Percentiles rank a stretch among this genome's conserved stretches.
These are phyloP conservation scores for Mizuhopecten yessoensis DNA, from an alignment of 1,140 invertebrate species.

Conservation along the genomic window DNA sequence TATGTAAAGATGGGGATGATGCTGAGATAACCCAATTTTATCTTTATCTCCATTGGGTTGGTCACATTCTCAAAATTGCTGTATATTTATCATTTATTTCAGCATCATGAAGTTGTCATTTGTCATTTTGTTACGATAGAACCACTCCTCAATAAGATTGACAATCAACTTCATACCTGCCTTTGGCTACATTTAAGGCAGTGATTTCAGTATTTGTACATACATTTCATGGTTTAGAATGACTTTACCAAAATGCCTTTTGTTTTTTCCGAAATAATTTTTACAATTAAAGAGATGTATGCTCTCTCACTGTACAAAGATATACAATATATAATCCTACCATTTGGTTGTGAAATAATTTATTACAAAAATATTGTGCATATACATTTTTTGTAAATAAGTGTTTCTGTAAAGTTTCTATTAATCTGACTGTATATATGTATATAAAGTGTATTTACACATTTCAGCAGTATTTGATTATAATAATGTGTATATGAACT, in stretches of 20 bases:
- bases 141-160: neutral
- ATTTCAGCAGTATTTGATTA: neutral
- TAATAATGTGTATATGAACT: neutral
- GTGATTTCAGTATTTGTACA: neutral
- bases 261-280: neutral
- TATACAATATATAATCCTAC: neutral
- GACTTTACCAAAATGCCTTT: neutral
- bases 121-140: neutral
- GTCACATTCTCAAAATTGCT: neutral
- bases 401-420: neutral
- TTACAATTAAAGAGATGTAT: neutral
- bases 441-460: too few relatives aligned
- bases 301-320: neutral
- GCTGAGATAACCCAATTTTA: neutral
- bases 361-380: neutral
- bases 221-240: neutral
- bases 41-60: neutral
- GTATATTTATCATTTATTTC: neutral
- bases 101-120: neutral
- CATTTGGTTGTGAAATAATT: neutral
- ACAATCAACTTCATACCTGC: neutral
- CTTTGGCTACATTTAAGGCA: neutral
- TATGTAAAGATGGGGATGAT: constrained; percentile 41
- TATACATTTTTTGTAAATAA: neutral
- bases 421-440: neutral